phyloP scores from a whole-genome alignment of 2,797 vertebrate species.

The Gymnocypris eckloni region DNA sequence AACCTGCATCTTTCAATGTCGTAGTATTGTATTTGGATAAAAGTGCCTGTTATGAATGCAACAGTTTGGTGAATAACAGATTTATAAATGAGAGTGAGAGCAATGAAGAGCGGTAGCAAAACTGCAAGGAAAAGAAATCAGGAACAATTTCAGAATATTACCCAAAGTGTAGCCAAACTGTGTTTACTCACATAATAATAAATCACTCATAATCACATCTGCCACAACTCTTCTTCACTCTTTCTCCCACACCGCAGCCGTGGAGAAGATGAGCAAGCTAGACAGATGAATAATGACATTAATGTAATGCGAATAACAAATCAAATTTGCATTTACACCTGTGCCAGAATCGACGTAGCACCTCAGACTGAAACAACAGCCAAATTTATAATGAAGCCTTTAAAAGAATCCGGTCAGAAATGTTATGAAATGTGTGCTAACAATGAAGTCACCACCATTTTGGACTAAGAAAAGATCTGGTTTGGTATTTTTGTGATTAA shows the following conservation, averaged over 20 bases:
- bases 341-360: not conserved
- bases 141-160: slow-evolving; percentile 17
- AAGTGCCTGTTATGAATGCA: not conserved
- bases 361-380: not conserved
- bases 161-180: not conserved
- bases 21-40: not conserved
- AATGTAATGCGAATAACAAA: not conserved
- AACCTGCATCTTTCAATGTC: not conserved
- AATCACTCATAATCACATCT: slow-evolving; percentile 28
- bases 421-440: slow-evolving; percentile 3
- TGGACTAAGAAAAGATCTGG: not conserved
- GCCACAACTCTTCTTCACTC: slow-evolving; percentile 5
- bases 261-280: slow-evolving; percentile 41
- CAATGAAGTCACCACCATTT: not conserved
- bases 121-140: not conserved
- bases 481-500: slow-evolving; percentile 6
- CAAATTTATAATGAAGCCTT: not conserved
- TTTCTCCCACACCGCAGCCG: not conserved
- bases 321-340: not conserved
- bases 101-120: not conserved
- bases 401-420: not conserved
- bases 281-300: not conserved
- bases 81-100: slow-evolving; percentile 10
- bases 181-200: slow-evolving; percentile 19
- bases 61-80: not conserved